A percentile compares a stretch with the other conserved stretches of the same genome.
phyloP scores from a whole-genome alignment of 1,140 invertebrate species.

The Ostrea edulis region DNA sequence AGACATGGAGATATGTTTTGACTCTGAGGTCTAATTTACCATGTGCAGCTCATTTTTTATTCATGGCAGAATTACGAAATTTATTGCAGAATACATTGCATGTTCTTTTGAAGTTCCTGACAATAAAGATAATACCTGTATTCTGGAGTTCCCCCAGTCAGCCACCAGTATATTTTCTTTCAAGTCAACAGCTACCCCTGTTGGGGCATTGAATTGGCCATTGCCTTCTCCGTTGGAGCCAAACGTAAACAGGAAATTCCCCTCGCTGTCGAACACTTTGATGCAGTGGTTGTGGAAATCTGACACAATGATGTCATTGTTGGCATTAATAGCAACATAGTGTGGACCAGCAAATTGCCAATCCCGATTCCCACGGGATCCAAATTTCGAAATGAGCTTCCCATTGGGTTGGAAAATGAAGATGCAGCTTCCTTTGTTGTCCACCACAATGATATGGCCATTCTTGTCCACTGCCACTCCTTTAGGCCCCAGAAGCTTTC shows the following conservation, averaged over 20 bases:
- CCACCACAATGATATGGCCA: slow-evolving; percentile 83
- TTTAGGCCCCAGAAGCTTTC: slow-evolving; percentile 83
- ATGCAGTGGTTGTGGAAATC: slow-evolving; percentile 84
- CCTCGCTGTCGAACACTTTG: slow-evolving; percentile 80
- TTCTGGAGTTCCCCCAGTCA: slow-evolving; percentile 83
- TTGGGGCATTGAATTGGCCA: slow-evolving; percentile 84
- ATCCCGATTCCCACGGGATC: slow-evolving; percentile 78
- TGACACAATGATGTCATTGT: slow-evolving; percentile 81
- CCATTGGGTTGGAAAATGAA: slow-evolving; percentile 82
- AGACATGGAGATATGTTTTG: not conserved
- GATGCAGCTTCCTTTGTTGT: slow-evolving; percentile 83
- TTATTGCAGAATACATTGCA: no score
- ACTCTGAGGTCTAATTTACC: not conserved
- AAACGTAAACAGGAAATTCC: slow-evolving; percentile 77
- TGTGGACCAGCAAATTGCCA: slow-evolving; percentile 84
- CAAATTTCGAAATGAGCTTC: slow-evolving; percentile 78
- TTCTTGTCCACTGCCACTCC: slow-evolving; percentile 81
- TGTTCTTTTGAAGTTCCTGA: not conserved
- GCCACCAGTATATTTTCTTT: slow-evolving; percentile 83
- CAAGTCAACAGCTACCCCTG: slow-evolving; percentile 82
- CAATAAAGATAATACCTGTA: slow-evolving; percentile 79
- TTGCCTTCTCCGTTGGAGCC: slow-evolving; percentile 81
- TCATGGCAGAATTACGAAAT: not conserved
- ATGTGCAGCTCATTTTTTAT: not conserved
- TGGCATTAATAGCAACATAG: slow-evolving; percentile 82